These are phyloP conservation scores for Lophotis ruficrista DNA, from an alignment of 2,113 vertebrate genomes.

Conservation along the genomic window DNA sequence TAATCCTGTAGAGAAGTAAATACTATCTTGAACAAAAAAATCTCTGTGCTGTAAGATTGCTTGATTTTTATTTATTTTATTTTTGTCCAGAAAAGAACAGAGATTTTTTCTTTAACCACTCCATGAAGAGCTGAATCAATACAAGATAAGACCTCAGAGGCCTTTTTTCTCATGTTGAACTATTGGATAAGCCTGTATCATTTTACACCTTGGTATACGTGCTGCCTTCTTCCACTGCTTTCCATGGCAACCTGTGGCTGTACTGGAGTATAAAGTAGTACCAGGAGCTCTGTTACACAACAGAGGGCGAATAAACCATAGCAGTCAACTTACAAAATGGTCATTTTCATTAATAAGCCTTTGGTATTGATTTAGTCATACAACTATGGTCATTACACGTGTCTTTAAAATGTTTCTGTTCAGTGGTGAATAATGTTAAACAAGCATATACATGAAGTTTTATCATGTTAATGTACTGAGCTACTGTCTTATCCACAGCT, in stretches of 20 bases:
- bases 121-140: slow-evolving; percentile 51
- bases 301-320: neutral
- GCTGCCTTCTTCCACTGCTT: neutral
- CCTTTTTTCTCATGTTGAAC: neutral
- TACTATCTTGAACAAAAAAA: slow-evolving; percentile 24
- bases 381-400: fast-evolving
- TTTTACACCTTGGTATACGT: neutral
- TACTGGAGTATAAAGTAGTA: fast-evolving
- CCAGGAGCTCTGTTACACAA: neutral
- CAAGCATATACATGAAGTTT: neutral
- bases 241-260: neutral
- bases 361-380: neutral
- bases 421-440: neutral
- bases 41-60: neutral
- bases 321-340: neutral
- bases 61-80: slow-evolving; percentile 39
- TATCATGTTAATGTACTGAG: neutral
- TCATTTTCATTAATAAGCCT: neutral
- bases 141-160: slow-evolving; percentile 40
- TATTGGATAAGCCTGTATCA: neutral
- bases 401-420: neutral
- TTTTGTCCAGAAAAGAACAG: neutral
- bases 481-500: neutral
- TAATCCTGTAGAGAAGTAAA: slow-evolving; percentile 41
- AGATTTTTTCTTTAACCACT: slow-evolving; percentile 18